Evolutionary conservation across 2,888 invertebrate species (phyloP).

Genomic region (Lepidocyrtinus sp.): DNA sequence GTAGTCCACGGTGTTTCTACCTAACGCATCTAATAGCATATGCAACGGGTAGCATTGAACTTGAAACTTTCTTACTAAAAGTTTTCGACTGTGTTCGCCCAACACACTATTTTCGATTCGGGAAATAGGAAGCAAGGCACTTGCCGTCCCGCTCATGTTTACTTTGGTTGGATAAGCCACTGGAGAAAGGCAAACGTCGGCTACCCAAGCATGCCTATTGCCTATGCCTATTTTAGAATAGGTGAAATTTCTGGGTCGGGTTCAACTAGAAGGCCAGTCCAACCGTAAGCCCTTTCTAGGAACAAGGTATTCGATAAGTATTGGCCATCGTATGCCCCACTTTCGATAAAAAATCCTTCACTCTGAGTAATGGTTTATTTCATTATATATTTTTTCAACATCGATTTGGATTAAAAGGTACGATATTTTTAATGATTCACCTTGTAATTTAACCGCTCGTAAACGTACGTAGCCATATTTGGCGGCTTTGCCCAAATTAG

Average conservation of each 20-base stretch:
- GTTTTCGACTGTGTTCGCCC: background rate
- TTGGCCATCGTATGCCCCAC: slow-evolving; percentile 72
- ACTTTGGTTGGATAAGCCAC: background rate
- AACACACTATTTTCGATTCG: background rate
- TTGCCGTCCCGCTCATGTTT: background rate
- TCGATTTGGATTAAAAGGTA: no score
- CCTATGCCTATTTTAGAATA: slow-evolving; percentile 70
- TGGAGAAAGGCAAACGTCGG: slow-evolving; percentile 10
- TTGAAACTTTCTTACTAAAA: background rate
- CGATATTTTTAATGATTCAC: no score
- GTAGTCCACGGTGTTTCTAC: slow-evolving; percentile 13
- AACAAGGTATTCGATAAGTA: slow-evolving; percentile 72
- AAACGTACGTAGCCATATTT: no score
- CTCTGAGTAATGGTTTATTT: no score
- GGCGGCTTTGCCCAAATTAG: no score
- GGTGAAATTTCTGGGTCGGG: slow-evolving; percentile 70
- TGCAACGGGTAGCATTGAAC: slow-evolving; percentile 32
- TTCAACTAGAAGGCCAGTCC: slow-evolving; percentile 72
- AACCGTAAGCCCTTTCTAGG: slow-evolving; percentile 71
- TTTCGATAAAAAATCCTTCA: slow-evolving; percentile 72
- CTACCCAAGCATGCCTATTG: slow-evolving; percentile 71
- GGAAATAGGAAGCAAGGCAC: background rate
- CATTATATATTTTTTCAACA: no score
- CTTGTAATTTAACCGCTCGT: no score
- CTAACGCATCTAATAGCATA: slow-evolving; percentile 24